Evolutionary conservation across 2,888 invertebrate genomes (phyloP), one percentile per base, ranked within the genome.

Genomic region (Horisme vitalbata): DNA sequence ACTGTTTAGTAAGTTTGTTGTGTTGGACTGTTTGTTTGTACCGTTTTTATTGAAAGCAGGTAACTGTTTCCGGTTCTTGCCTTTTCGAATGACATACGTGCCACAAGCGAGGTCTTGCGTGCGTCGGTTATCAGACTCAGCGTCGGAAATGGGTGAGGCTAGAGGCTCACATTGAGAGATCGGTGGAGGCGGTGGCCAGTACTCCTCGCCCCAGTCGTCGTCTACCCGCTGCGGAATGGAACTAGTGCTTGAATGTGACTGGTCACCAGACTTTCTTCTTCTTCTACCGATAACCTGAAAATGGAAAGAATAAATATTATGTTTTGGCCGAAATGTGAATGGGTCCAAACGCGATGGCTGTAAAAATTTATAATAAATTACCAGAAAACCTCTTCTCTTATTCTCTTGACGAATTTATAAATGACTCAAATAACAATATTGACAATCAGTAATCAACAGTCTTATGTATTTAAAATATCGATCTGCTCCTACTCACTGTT

Each of bases 81-180:
- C 94, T 53, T 94, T 93, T 30, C 96, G 90, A 50, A 96, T 94
- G 24, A 96, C 93, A 70, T 96, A 96, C n/a, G 96, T 96, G 18
- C 95, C 95, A 52, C 92, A 81, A 2, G 83, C 78, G 27, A 82
- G 60, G 52, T 85, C 87, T 52, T 80, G 81, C 18, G 62, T 55
- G 23, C 83, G 74, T 30, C 88, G 76, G 10, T 66, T 63, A 43
- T 90, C 89, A 5, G 75, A 65, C 41, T 90, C 89, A 15, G 62
- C 76, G 68, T 94, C 94, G 4, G 94, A 94, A 58, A 91, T 92
- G 3, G 95, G 93, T 0, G 95, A 95, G 6, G 92, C 91, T 4
- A 93, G 90, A 6, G 93, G 92, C 46, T 92, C 93, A 61, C 92
- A 92, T 36, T 91, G 90, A n/a, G 93, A 90, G 13, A 91, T 83